A percentile compares a stretch with the other conserved stretches of the same genome.
Conservation (phyloP, 1,140 invertebrate species). For the Bradynema listronoti region DNA sequence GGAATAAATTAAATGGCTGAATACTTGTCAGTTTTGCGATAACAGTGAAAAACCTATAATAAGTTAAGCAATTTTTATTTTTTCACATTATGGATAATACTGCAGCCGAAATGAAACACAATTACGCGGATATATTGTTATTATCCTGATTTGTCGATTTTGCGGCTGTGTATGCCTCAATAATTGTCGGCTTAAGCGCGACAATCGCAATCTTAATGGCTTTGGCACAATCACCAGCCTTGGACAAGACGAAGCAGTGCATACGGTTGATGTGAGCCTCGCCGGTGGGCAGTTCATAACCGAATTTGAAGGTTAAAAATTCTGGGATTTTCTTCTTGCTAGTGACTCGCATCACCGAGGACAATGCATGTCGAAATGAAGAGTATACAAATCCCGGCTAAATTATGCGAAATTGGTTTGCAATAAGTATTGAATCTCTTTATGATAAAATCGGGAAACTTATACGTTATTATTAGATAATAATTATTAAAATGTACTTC, state of each 20-base stretch:
- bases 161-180: no score
- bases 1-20: no score
- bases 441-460: conserved; percentile 6
- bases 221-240: conserved; percentile 44
- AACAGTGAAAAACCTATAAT: no score
- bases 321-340: conserved; percentile 85
- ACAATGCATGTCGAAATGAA: conserved; percentile 74
- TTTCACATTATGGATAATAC: no score
- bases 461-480: no score
- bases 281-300: conserved; percentile 42
- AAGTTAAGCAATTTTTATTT: no score
- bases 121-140: no score
- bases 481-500: conserved; percentile 11
- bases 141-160: no score
- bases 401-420: conserved; percentile 1
- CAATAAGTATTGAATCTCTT: conserved; percentile 2
- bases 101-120: no score
- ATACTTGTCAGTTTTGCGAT: no score
- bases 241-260: conserved; percentile 37
- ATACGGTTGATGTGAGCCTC: conserved; percentile 20
- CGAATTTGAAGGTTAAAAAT: conserved; percentile 80
- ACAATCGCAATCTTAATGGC: no score
- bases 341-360: conserved; percentile 92
- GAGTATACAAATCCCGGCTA: conserved; percentile 72
- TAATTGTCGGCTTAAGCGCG: no score